These are phyloP conservation scores for Torymus aiolomorphi DNA, from an alignment of 2,888 invertebrate genomes.

Conservation along the genomic window DNA sequence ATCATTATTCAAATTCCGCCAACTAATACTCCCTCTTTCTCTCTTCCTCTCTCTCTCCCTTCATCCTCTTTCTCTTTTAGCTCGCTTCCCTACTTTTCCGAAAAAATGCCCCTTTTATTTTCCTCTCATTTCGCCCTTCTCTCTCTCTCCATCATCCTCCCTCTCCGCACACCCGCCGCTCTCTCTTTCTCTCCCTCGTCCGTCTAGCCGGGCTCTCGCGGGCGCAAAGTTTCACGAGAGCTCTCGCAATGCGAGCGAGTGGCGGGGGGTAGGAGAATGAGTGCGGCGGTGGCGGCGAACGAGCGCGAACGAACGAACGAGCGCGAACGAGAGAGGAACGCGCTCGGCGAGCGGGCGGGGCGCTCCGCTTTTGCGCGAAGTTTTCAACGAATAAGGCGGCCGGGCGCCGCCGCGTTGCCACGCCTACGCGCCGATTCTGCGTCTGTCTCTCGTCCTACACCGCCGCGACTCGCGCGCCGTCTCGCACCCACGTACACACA, in stretches of 20 bases:
- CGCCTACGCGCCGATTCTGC: slow-evolving; percentile 69
- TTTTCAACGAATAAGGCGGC: slow-evolving; percentile 76
- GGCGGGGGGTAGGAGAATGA: not conserved
- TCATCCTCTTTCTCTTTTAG: not conserved
- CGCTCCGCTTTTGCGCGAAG: slow-evolving; percentile 70
- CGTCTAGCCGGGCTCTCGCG: slow-evolving; percentile 23
- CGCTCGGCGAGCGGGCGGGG: slow-evolving; percentile 46
- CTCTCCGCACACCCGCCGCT: slow-evolving; percentile 58
- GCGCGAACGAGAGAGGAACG: not conserved
- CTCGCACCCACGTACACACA: slow-evolving; percentile 36
- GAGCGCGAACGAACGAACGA: slow-evolving; percentile 49
- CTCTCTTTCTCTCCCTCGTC: slow-evolving; percentile 16
- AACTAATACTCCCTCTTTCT: slow-evolving; percentile 21
- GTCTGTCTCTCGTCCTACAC: slow-evolving; percentile 60
- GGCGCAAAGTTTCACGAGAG: too few relatives aligned
- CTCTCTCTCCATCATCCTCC: slow-evolving; percentile 40
- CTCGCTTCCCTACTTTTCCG: slow-evolving; percentile 3
- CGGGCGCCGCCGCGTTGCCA: slow-evolving; percentile 72
- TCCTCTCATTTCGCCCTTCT: slow-evolving; percentile 14
- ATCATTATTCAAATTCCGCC: slow-evolving; percentile 15
- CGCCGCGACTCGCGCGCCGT: slow-evolving; percentile 21
- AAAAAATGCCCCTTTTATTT: slow-evolving; percentile 7
- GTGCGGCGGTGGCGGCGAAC: slow-evolving; percentile 32
- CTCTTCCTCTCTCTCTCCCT: not conserved
- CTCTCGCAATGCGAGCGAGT: slow-evolving; percentile 5